Percentiles rank a stretch among this genome's conserved stretches.
Evolutionary conservation across 2,888 invertebrate species (phyloP).

Genomic region (Callosobruchus maculatus): DNA sequence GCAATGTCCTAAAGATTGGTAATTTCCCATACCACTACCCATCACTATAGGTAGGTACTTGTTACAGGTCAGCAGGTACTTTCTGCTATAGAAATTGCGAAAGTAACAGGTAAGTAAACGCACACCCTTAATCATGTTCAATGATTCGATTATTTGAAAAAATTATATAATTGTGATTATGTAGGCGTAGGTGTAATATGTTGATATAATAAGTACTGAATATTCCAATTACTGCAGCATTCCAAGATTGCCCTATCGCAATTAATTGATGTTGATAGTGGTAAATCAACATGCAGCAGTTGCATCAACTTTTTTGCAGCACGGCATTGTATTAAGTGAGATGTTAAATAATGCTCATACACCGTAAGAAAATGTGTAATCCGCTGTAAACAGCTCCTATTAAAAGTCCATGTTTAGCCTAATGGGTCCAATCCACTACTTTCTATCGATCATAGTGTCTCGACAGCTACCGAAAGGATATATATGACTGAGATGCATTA

Average conservation of each 20-base stretch:
- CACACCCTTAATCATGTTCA: too few species aligned
- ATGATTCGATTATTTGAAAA: too few species aligned
- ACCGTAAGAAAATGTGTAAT: neutral
- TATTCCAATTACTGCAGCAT: neutral
- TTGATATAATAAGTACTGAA: neutral
- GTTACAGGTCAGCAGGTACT: too few species aligned
- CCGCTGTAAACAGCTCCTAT: neutral
- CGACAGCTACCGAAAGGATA: neutral
- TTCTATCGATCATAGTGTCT: neutral
- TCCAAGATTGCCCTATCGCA: neutral
- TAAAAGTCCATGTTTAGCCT: neutral
- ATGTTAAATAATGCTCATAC: neutral
- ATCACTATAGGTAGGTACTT: too few species aligned
- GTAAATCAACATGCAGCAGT: neutral
- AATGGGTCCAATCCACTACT: neutral
- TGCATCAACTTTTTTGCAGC: neutral
- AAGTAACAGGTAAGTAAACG: too few species aligned
- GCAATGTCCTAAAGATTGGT: too few species aligned
- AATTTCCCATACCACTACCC: too few species aligned
- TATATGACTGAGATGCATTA: neutral
- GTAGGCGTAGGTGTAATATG: neutral
- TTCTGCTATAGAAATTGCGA: too few species aligned
- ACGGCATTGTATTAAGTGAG: neutral
- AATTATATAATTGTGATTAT: too few species aligned
- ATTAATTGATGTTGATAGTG: neutral